Evolutionary conservation across 2,797 vertebrate genomes (phyloP).

Genomic region (Gastrophryne carolinensis): DNA sequence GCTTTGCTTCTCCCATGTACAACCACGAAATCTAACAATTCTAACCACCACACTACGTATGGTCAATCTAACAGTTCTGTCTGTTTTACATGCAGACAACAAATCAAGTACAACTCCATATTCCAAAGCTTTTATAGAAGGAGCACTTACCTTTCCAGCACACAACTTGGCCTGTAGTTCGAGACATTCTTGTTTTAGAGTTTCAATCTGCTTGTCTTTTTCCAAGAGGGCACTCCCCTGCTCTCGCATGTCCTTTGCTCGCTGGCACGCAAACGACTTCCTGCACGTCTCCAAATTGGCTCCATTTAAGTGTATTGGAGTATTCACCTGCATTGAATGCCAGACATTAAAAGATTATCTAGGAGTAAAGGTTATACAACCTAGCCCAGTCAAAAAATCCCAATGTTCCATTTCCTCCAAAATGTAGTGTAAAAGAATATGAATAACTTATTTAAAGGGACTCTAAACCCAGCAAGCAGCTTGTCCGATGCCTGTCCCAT

Average conservation of each 20-base stretch:
- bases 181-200: constrained; percentile 84
- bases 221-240: constrained; percentile 89
- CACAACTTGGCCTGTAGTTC: constrained; percentile 80
- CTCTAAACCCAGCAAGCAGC: too few species aligned
- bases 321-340: constrained; percentile 75
- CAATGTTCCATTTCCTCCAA: too few species aligned
- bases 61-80: neutral
- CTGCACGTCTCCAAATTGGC: constrained; percentile 85
- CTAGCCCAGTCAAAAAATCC: too few species aligned
- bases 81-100: neutral
- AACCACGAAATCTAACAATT: too few species aligned
- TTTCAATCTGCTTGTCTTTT: constrained; percentile 93
- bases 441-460: too few species aligned
- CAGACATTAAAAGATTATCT: too few species aligned
- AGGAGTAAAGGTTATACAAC: too few species aligned
- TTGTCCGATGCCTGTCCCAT: too few species aligned
- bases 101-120: neutral
- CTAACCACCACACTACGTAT: too few species aligned
- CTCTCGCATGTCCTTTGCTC: constrained; percentile 87
- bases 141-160: constrained; percentile 74
- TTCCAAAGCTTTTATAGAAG: neutral
- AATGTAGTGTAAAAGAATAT: too few species aligned
- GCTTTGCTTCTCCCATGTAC: too few species aligned
- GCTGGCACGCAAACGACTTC: constrained; percentile 86
- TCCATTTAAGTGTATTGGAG: constrained; percentile 75